These are phyloP conservation scores for Heteromurus nitidus DNA, from an alignment of 2,888 invertebrate species.

Conservation along the genomic window DNA sequence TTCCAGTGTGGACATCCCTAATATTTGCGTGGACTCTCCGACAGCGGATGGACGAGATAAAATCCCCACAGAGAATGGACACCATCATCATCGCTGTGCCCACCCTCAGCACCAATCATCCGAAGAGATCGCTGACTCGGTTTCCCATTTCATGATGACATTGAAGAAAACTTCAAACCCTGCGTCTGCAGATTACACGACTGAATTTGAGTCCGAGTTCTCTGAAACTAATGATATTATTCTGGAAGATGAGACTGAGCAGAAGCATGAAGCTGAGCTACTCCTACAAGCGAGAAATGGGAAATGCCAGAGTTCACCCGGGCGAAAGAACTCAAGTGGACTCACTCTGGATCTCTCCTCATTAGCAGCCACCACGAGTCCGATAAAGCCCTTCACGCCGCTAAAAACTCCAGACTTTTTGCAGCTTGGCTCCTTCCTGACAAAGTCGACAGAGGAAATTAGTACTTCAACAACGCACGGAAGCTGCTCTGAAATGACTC, in stretches of 20 bases:
- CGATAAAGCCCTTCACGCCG: constrained; percentile 49
- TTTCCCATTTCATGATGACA: constrained; percentile 25
- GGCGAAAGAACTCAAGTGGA: constrained; percentile 6
- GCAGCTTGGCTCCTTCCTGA: constrained; percentile 20
- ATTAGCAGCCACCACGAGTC: background rate
- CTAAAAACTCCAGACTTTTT: constrained; percentile 56
- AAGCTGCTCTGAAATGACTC: background rate
- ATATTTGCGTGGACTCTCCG: constrained; percentile 56
- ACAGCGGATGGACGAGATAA: background rate
- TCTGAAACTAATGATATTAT: constrained; percentile 2
- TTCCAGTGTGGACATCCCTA: constrained; percentile 61
- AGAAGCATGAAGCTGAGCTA: background rate
- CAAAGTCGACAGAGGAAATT: background rate
- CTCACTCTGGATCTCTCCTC: constrained; percentile 37
- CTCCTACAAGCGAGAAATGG: background rate
- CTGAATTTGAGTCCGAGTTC: constrained; percentile 21
- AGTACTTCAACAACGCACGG: background rate
- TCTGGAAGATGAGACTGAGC: constrained; percentile 2
- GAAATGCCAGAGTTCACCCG: constrained; percentile 5
- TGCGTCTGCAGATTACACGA: background rate
- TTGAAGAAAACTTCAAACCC: constrained; percentile 26
- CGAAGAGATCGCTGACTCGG: constrained; percentile 36
- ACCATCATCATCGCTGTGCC: background rate
- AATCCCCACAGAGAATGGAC: background rate
- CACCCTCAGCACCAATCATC: constrained; percentile 7